Evolutionary conservation across 2,888 invertebrate species (phyloP), one percentile per base, ranked within the genome.

Genomic region (Reticulitermes lucifugus): DNA sequence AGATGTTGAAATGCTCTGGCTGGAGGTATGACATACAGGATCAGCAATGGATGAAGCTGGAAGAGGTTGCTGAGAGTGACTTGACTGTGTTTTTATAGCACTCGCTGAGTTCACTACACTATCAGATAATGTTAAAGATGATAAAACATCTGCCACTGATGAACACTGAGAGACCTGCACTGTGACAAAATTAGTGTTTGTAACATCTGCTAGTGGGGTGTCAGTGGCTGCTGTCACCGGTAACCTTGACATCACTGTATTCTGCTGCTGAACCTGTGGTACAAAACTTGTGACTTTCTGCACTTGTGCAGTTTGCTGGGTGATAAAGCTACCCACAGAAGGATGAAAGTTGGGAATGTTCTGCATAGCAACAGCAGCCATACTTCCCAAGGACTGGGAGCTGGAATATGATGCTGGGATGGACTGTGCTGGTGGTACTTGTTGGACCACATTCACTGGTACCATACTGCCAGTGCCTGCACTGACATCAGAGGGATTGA

Each of bases 251-350:
- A 60, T 60, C 60, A 60, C 60, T 60, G 21, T 0, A 60, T 60
- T 60, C 60, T 60, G 35, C 12, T 46, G 46, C 71, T 75, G 77
- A 43, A 77, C 77, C 25, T 77, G 77, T 43, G 46, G 77, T 18
- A 46, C 77, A 77, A 41, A 46, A 12, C 77, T 46, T 35, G 73
- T 5, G 77, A 77, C 46, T 0, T 41, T n/a, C 7, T 46, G 43
- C 35, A 77, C 51, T 46, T 43, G 77, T 2, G 46, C 21, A 77
- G 22, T 77, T 18, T 35, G n/a, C 29, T 77, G 77, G 5, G 77
- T 9, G 12, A 77, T 25, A 46, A 46, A 51, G 12, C 46, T 41
- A 46, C 77, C n/a, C 77, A 77, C 46, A 7, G 46, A 5, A 9
- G 77, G 43, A 14, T 43, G 77, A 18, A 41, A 35, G 14, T 10